phyloP scores from a whole-genome alignment of 2,113 vertebrate genomes.

The Hemibagrus wyckioides region DNA sequence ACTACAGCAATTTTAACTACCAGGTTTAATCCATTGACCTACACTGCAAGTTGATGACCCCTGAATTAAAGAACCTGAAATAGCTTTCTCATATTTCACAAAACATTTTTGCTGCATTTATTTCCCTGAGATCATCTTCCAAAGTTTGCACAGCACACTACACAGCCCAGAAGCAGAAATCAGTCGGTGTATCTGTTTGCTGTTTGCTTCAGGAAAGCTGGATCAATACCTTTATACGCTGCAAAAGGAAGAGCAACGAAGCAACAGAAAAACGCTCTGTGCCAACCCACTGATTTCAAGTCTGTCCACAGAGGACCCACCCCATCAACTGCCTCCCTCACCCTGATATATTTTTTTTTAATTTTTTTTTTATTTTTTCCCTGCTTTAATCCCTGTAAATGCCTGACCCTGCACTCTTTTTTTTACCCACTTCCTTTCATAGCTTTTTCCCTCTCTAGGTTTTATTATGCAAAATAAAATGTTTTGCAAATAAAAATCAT shows the following conservation, averaged over 20 bases:
- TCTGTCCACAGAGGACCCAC: neutral
- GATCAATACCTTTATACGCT: neutral
- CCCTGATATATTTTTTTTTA: neutral
- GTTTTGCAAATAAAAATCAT: neutral
- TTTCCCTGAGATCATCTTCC: neutral
- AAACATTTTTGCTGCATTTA: neutral
- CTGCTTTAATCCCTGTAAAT: neutral
- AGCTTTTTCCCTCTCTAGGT: neutral
- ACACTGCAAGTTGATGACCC: neutral
- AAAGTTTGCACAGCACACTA: neutral
- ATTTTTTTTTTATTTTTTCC: neutral
- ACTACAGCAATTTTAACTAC: neutral
- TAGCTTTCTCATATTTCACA: neutral
- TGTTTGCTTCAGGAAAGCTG: neutral
- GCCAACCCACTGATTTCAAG: neutral
- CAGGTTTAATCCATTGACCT: neutral
- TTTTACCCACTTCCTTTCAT: neutral
- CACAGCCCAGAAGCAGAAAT: neutral
- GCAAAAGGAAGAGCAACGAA: neutral
- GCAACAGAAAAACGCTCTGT: neutral
- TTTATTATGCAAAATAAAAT: constrained; percentile 13
- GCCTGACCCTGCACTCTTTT: constrained; percentile 5
- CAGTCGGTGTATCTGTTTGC: neutral
- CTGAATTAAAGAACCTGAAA: neutral
- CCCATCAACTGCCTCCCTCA: neutral